Base-by-base conservation (phyloP, 2,113 vertebrate genomes). In the Bambusicola thoracicus region DNA sequence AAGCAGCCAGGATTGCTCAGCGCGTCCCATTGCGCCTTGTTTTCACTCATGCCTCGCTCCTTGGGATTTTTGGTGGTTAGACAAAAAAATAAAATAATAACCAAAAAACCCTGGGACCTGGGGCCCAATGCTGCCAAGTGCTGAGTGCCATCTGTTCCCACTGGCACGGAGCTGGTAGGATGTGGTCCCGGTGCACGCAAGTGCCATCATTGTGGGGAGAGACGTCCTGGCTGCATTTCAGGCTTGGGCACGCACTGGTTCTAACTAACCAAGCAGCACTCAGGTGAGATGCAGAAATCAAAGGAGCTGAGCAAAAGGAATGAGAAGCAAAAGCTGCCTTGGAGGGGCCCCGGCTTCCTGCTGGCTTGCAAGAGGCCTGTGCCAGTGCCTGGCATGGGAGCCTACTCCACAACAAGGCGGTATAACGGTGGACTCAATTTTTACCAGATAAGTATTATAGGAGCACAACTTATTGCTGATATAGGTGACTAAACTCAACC, bases 131-230 rank as follows among this genome's bases (percentile, higher is more conserved):
- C 93, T 96, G 91, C 95, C 93, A 96, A 96, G 87, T 74, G 82
- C 90, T 96, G 93, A 96, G 95, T 92, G 94, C 95, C 94, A 92
- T 94, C 93, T 94, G 96, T 92, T 95, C 91, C 94, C 94, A 91
- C 76, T 83, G 94, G 75, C 91, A 94, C 76, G 56, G 84, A 87
- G 78, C 85, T 91, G 87, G 63, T 51, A 21, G 95, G 91, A 95
- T 66, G 81, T 74, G 89, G 84, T 8, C 77, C 89, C 16, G 4
- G 67, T 36, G 0, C 2, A 82, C 4, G 38, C 9, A 56, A 93
- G n/a, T 2, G 25, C 51, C 2, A 40, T 81, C 10, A 0, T 44
- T 61, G 44, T 7, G 14, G 48, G 53, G 48, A 66, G 89, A 68
- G 48, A 11, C 0, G 3, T 76, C 70, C 75, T 69, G 58, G 85